These are phyloP conservation scores for Sebastes oblongus DNA, from an alignment of 2,797 vertebrate genomes.

Conservation along the genomic window DNA sequence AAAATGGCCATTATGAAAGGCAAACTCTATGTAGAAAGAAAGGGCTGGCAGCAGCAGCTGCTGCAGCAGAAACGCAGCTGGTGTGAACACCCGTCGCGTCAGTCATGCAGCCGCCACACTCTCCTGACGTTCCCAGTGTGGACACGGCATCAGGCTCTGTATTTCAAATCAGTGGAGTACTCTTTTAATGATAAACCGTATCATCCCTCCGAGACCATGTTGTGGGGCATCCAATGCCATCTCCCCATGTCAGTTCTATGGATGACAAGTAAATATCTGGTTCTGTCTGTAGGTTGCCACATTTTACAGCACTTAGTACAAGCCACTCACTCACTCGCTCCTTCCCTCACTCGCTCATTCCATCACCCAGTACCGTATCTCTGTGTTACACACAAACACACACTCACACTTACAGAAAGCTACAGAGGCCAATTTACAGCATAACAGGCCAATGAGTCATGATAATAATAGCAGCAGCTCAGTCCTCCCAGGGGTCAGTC, in stretches of 20 bases:
- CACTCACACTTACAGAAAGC: slow-evolving; percentile 12
- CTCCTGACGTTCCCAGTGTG: too few relatives aligned
- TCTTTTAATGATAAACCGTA: not conserved
- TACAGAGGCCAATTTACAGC: slow-evolving; percentile 37
- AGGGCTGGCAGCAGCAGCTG: too few relatives aligned
- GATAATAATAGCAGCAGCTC: slow-evolving; percentile 29
- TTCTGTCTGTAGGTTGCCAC: not conserved
- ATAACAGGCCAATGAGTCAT: slow-evolving; percentile 49
- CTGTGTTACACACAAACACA: not conserved
- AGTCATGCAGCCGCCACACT: too few relatives aligned
- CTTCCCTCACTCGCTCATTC: not conserved
- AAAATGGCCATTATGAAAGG: too few relatives aligned
- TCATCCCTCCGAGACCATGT: not conserved
- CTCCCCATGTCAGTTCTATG: not conserved
- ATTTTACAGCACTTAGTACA: not conserved
- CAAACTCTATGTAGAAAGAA: too few relatives aligned
- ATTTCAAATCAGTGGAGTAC: not conserved
- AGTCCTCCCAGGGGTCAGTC: slow-evolving; percentile 18
- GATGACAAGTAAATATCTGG: not conserved
- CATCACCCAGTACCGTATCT: not conserved
- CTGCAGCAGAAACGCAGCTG: too few relatives aligned
- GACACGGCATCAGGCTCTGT: too few relatives aligned
- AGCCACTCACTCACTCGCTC: not conserved
- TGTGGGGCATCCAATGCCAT: not conserved
- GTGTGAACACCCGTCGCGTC: too few relatives aligned